Conservation (phyloP, 2,797 vertebrate genomes). For the Adrianichthys oophorus region DNA sequence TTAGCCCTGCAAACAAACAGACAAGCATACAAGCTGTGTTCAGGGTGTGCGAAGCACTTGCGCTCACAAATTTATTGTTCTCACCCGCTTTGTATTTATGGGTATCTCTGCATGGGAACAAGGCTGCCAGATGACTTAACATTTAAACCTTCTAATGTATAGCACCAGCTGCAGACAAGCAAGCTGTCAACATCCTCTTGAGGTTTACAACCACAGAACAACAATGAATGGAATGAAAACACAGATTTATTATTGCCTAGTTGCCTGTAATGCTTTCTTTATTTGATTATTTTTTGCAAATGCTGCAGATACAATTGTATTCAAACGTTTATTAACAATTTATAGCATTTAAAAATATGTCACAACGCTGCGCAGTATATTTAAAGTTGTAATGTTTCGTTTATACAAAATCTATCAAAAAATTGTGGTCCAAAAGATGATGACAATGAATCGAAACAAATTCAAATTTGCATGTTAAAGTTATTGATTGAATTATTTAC, state of each 20-base stretch:
- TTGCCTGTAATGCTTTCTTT: not conserved
- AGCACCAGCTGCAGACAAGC: slow-evolving; percentile 48
- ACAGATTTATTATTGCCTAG: slow-evolving; percentile 40
- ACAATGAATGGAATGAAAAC: slow-evolving; percentile 52
- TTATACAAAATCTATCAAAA: too few relatives aligned
- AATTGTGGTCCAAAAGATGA: too few relatives aligned
- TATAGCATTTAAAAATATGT: too few relatives aligned
- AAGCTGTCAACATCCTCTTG: slow-evolving; percentile 59
- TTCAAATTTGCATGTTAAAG: too few relatives aligned
- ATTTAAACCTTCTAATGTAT: slow-evolving; percentile 45
- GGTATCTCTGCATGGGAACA: slow-evolving; percentile 39
- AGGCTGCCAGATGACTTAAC: slow-evolving; percentile 48
- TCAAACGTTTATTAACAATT: too few relatives aligned
- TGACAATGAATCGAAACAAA: too few relatives aligned
- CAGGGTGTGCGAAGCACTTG: slow-evolving; percentile 24
- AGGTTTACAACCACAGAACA: slow-evolving; percentile 55
- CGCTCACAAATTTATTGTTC: slow-evolving; percentile 45
- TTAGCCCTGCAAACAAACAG: slow-evolving; percentile 53
- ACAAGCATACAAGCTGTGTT: slow-evolving; percentile 33
- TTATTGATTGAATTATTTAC: too few relatives aligned
- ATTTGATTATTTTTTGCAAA: too few relatives aligned
- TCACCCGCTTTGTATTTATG: slow-evolving; percentile 41
- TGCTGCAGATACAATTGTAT: too few relatives aligned
- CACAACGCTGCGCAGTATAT: too few relatives aligned
- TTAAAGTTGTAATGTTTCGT: too few relatives aligned